Evolutionary conservation across 2,797 vertebrate species (phyloP).

Genomic region (Gymnopithys bicolor): DNA sequence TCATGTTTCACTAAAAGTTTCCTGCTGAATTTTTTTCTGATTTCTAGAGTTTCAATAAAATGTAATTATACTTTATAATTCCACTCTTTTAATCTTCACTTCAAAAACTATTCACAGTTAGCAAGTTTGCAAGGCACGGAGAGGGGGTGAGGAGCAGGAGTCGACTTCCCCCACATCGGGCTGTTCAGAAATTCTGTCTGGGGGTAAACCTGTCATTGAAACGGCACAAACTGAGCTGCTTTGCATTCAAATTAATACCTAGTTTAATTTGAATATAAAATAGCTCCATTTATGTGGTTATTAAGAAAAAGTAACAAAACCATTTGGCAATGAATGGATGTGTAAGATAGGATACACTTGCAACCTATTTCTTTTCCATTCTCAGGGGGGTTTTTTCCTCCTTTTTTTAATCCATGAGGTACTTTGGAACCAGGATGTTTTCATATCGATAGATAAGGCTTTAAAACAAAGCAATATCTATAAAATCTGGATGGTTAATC

Average conservation of each 20-base stretch:
- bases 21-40: constrained; percentile 81
- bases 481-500: constrained; percentile 64
- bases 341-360: constrained; percentile 75
- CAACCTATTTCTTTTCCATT: constrained; percentile 48
- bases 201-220: constrained; percentile 78
- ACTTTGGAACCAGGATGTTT: constrained; percentile 66
- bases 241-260: constrained; percentile 85
- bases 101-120: constrained; percentile 79
- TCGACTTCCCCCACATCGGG: constrained; percentile 52
- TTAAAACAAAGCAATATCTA: constrained; percentile 51
- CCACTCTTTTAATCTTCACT: constrained; percentile 82
- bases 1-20: constrained; percentile 84
- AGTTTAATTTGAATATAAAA: constrained; percentile 85
- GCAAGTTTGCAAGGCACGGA: constrained; percentile 69
- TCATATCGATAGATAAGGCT: constrained; percentile 64
- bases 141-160: constrained; percentile 53
- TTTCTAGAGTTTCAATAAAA: constrained; percentile 84
- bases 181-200: constrained; percentile 67
- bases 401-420: constrained; percentile 69
- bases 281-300: constrained; percentile 78
- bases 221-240: constrained; percentile 76
- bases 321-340: constrained; percentile 77
- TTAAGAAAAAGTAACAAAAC: constrained; percentile 73
- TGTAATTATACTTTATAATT: constrained; percentile 87
- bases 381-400: background rate